These are phyloP conservation scores for Trichogramma pretiosum DNA, from an alignment of 1,140 invertebrate genomes.

Conservation along the genomic window DNA sequence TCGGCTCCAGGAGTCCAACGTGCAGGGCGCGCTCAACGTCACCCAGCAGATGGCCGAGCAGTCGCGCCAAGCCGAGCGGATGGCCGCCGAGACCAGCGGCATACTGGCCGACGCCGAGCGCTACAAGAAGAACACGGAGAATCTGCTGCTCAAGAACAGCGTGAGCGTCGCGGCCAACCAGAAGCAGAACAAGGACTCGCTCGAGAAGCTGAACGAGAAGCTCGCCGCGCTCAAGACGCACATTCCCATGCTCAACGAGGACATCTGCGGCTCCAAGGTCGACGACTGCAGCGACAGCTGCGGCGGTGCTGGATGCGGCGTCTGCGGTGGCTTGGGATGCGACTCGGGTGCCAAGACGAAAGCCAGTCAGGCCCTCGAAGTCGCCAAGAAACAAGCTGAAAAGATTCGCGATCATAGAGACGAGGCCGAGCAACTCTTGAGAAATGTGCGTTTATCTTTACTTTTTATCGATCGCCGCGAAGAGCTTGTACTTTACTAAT, in stretches of 20 bases:
- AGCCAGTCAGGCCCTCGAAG: slow-evolving; percentile 73
- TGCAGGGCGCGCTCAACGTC: slow-evolving; percentile 87
- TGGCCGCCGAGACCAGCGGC: slow-evolving; percentile 46
- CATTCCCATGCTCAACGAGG: slow-evolving; percentile 77
- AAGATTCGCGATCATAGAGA: slow-evolving; percentile 73
- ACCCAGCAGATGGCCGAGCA: slow-evolving; percentile 70
- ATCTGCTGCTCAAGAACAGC: slow-evolving; percentile 62
- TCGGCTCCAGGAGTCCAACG: slow-evolving; percentile 85
- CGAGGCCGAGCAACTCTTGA: slow-evolving; percentile 59
- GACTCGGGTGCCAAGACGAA: slow-evolving; percentile 79
- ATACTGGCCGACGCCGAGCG: slow-evolving; percentile 67
- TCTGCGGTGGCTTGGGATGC: slow-evolving; percentile 85
- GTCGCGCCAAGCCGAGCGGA: slow-evolving; percentile 60
- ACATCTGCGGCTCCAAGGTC: slow-evolving; percentile 81
- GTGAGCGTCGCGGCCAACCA: slow-evolving; percentile 61
- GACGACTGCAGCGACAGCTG: slow-evolving; percentile 82
- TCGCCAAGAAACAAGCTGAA: slow-evolving; percentile 73
- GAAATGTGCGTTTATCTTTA: slow-evolving; percentile 45
- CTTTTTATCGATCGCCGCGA: not conserved
- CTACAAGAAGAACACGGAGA: slow-evolving; percentile 75
- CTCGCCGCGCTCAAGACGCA: slow-evolving; percentile 58
- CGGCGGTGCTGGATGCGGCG: slow-evolving; percentile 87
- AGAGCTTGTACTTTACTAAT: no score
- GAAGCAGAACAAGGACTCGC: slow-evolving; percentile 57
- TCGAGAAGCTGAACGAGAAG: slow-evolving; percentile 57